Conservation (phyloP, 2,113 vertebrate species). For the Leptosomus discolor region DNA sequence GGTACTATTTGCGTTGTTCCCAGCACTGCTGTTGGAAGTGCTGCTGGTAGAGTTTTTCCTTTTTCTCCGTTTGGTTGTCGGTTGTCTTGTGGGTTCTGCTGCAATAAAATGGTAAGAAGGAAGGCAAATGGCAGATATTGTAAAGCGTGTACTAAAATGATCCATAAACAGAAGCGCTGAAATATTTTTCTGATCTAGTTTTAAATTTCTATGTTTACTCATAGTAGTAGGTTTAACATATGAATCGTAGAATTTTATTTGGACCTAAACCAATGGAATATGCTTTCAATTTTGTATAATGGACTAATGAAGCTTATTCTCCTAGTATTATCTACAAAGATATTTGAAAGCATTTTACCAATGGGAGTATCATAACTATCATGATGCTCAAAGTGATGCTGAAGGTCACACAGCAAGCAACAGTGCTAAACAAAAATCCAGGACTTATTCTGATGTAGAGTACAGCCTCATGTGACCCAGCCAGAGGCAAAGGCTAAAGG, state of each 20-base stretch:
- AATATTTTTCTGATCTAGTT: background rate
- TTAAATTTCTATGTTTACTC: background rate
- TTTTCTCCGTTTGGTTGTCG: constrained; percentile 96
- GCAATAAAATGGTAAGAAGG: constrained; percentile 62
- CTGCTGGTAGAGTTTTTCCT: constrained; percentile 98
- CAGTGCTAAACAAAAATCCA: background rate
- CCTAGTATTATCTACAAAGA: background rate
- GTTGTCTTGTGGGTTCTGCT: constrained; percentile 97
- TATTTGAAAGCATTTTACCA: background rate
- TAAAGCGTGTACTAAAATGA: background rate
- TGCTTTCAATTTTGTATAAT: background rate
- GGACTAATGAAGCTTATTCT: background rate
- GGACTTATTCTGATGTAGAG: background rate
- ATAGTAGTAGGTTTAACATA: background rate
- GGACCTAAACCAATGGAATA: background rate
- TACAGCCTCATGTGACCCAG: background rate
- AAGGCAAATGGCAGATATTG: constrained; percentile 25
- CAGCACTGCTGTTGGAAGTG: constrained; percentile 91
- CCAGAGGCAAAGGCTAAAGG: background rate
- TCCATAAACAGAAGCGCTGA: background rate
- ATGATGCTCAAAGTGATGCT: background rate
- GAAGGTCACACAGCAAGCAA: background rate
- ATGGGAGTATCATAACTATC: background rate
- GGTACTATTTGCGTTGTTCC: constrained; percentile 80
- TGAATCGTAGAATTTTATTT: background rate